Conservation (phyloP, 2,888 invertebrate species). For the Drosophila austrosaltans region DNA sequence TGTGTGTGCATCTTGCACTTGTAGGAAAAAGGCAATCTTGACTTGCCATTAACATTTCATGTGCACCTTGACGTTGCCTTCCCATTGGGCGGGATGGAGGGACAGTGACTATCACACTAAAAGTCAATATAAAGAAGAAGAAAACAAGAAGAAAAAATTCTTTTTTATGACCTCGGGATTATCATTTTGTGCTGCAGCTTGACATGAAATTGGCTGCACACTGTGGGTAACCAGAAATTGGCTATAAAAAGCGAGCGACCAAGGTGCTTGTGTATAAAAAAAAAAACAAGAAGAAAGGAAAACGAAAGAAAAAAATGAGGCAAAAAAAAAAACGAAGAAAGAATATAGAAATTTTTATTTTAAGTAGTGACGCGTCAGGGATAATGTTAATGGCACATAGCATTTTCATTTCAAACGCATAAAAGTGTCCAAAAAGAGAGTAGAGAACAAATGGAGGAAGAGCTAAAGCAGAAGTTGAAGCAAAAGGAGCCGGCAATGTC, state of each 20-base stretch:
- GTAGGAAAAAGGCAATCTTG: slow-evolving; percentile 64
- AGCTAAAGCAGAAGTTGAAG: slow-evolving; percentile 7
- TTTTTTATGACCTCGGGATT: slow-evolving; percentile 78
- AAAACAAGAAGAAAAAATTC: slow-evolving; percentile 20
- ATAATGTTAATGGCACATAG: slow-evolving; percentile 80
- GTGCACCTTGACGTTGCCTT: slow-evolving; percentile 72
- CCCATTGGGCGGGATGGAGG: slow-evolving; percentile 36
- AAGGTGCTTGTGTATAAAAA: slow-evolving; percentile 55
- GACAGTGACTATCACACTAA: slow-evolving; percentile 70
- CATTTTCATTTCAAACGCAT: slow-evolving; percentile 78
- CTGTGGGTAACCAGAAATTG: slow-evolving; percentile 77
- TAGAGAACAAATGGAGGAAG: slow-evolving; percentile 9
- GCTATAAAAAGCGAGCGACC: slow-evolving; percentile 70
- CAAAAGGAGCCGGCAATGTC: not conserved
- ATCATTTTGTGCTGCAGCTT: slow-evolving; percentile 76
- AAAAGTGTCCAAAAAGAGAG: slow-evolving; percentile 64
- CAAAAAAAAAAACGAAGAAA: slow-evolving; percentile 52
- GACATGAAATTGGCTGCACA: slow-evolving; percentile 77
- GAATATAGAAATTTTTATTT: slow-evolving; percentile 77
- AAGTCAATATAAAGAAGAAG: slow-evolving; percentile 79
- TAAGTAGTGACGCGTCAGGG: slow-evolving; percentile 79
- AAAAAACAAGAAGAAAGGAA: not conserved
- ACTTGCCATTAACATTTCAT: slow-evolving; percentile 77
- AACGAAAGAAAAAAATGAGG: not conserved
- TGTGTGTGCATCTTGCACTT: slow-evolving; percentile 18